phyloP scores from a whole-genome alignment of 2,113 vertebrate genomes.

The Daphoenositta chrysoptera region DNA sequence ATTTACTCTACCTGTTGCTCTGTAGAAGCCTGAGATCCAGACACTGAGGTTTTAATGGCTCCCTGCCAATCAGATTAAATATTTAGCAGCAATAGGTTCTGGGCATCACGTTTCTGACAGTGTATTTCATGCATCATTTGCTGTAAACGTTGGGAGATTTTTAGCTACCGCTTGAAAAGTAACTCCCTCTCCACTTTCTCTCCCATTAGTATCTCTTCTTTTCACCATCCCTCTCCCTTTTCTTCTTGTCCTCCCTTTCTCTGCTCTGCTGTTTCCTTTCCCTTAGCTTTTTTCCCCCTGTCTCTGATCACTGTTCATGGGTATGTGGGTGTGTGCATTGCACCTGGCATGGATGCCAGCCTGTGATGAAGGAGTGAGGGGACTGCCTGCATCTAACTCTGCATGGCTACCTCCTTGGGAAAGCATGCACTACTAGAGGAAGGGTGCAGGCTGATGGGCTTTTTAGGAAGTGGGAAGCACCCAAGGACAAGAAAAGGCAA shows the following conservation, averaged over 20 bases:
- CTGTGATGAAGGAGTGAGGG: background rate
- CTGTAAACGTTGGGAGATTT: conserved; percentile 4
- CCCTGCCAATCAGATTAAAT: conserved; percentile 53
- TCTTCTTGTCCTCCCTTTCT: background rate
- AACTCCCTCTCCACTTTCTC: background rate
- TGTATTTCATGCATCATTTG: conserved; percentile 55
- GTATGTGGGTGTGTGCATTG: background rate
- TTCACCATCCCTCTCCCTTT: background rate
- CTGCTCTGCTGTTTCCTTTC: background rate
- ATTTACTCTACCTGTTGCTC: conserved; percentile 43
- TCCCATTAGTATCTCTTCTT: background rate
- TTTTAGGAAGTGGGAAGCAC: background rate
- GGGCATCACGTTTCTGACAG: conserved; percentile 34
- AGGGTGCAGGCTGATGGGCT: background rate
- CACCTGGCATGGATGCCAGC: background rate
- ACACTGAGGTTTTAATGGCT: background rate
- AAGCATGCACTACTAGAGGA: background rate
- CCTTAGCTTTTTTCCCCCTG: background rate
- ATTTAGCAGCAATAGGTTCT: conserved; percentile 50
- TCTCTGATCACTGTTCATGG: background rate
- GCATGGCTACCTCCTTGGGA: background rate
- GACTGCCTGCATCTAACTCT: background rate
- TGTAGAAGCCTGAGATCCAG: background rate
- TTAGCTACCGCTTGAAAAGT: background rate
- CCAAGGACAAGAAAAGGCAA: background rate